Conservation (phyloP, 2,888 invertebrate genomes). For the Tetramorium bicarinatum region DNA sequence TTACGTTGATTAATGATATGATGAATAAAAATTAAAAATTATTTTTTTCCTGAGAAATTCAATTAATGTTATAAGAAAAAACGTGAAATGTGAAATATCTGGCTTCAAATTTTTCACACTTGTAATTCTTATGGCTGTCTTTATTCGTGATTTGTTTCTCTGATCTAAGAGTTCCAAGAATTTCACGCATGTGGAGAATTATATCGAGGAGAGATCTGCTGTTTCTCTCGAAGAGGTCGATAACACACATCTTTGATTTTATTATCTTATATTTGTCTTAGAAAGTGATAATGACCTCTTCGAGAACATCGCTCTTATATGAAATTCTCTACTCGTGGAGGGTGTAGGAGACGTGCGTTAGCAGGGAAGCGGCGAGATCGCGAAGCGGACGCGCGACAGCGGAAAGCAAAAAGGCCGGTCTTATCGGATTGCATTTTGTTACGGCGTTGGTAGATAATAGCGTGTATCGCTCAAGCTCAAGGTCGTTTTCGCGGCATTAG, state of each 20-base stretch:
- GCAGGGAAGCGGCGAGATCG: too few relatives aligned
- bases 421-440: slow-evolving; percentile 8
- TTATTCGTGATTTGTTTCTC: neutral
- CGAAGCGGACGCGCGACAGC: neutral
- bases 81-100: neutral
- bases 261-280: slow-evolving; percentile 9
- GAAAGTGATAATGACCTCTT: neutral
- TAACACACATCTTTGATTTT: neutral
- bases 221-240: neutral
- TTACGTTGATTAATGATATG: slow-evolving; percentile 5
- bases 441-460: slow-evolving; percentile 65
- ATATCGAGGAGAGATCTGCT: neutral
- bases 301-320: neutral
- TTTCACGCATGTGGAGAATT: neutral
- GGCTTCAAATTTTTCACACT: neutral
- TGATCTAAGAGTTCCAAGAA: neutral
- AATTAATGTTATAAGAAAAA: neutral
- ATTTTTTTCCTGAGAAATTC: neutral
- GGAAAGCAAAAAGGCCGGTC: neutral
- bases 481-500: slow-evolving; percentile 60
- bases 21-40: neutral
- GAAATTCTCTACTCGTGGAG: neutral
- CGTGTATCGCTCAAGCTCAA: slow-evolving; percentile 77
- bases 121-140: neutral
- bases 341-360: neutral